Evolutionary conservation across 2,888 invertebrate species (phyloP).

Genomic region (Amaurobius ferox): DNA sequence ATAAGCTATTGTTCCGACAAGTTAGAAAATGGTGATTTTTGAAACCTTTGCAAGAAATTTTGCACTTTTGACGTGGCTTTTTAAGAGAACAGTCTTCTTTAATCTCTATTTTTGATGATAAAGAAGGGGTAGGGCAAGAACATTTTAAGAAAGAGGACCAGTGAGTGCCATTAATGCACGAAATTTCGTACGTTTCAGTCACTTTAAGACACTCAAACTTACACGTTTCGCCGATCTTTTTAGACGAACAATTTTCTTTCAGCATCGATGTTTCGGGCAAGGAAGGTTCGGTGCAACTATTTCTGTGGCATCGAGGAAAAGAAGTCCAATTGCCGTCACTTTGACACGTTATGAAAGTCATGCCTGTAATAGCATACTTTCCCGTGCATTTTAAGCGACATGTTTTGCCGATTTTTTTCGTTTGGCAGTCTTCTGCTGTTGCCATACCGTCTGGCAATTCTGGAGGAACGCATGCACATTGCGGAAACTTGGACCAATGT

Average conservation of each 20-base stretch:
- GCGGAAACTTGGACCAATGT: neutral
- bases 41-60: neutral
- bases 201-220: neutral
- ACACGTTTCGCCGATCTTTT: neutral
- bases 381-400: slow-evolving; percentile 5
- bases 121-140: slow-evolving; percentile 7
- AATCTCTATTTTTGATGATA: neutral
- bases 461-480: slow-evolving; percentile 14
- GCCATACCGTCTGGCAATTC: neutral
- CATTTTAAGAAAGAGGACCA: slow-evolving; percentile 31
- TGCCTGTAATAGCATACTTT: neutral
- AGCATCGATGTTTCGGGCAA: neutral
- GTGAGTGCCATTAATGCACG: neutral
- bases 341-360: neutral
- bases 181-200: neutral
- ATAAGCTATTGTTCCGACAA: slow-evolving; percentile 4
- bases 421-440: neutral
- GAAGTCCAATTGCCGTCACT: neutral
- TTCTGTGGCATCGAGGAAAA: neutral
- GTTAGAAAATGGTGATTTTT: neutral
- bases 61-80: slow-evolving; percentile 9
- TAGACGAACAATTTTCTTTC: slow-evolving; percentile 5
- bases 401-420: neutral
- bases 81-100: neutral
- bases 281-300: neutral